Percentiles rank a stretch among this genome's conserved stretches.
These are phyloP conservation scores for Volucella inflata DNA, from an alignment of 2,888 invertebrate species.

Conservation along the genomic window DNA sequence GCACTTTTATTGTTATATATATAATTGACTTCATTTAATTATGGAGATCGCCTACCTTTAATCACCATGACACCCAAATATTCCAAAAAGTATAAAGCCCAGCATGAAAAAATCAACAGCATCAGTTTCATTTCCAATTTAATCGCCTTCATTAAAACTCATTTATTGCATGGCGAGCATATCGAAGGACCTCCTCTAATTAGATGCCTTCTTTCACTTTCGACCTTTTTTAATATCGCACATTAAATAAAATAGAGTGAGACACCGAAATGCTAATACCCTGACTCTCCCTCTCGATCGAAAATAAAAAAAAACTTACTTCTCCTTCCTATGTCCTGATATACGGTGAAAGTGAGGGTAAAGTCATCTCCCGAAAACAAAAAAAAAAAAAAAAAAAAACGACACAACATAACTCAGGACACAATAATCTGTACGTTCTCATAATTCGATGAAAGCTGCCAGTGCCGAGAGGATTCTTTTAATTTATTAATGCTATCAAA, in stretches of 20 bases:
- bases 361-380: constrained; percentile 23
- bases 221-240: constrained; percentile 53
- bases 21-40: constrained; percentile 37
- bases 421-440: constrained; percentile 60
- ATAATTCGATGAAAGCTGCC: constrained; percentile 59
- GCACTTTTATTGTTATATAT: neutral
- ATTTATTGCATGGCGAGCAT: constrained; percentile 44
- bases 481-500: constrained; percentile 71
- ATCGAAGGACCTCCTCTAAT: constrained; percentile 61
- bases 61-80: constrained; percentile 4
- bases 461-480: constrained; percentile 24
- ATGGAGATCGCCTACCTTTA: constrained; percentile 10
- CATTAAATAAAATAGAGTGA: constrained; percentile 52
- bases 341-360: neutral
- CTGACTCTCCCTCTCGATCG: constrained; percentile 8
- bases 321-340: neutral
- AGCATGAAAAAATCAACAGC: neutral
- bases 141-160: constrained; percentile 62
- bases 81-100: constrained; percentile 10
- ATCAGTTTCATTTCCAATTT: constrained; percentile 45
- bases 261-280: constrained; percentile 55
- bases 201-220: constrained; percentile 42
- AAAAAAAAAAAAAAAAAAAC: constrained; percentile 11
- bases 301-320: neutral
- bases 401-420: constrained; percentile 54